phyloP scores from a whole-genome alignment of 2,113 vertebrate genomes.

The Chionis minor region DNA sequence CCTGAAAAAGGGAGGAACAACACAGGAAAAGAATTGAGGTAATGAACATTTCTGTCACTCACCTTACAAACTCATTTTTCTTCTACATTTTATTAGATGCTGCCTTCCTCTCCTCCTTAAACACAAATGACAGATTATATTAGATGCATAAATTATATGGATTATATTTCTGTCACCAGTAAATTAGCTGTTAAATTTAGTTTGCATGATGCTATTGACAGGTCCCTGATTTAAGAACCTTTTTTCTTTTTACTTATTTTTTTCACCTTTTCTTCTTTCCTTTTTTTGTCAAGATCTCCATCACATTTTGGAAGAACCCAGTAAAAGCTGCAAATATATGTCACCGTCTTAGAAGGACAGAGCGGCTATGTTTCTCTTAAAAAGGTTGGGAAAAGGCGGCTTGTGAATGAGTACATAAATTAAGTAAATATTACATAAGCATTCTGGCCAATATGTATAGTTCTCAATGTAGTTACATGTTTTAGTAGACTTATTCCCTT shows the following conservation, averaged over 20 bases:
- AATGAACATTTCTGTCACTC: slow-evolving; percentile 61
- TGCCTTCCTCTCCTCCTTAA: slow-evolving; percentile 46
- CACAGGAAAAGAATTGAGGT: slow-evolving; percentile 1
- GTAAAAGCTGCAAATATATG: neutral
- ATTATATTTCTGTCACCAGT: slow-evolving; percentile 58
- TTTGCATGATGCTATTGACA: slow-evolving; percentile 41
- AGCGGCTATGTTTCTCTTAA: neutral
- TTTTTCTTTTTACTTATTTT: neutral
- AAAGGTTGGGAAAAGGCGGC: neutral
- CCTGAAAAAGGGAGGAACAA: slow-evolving; percentile 4
- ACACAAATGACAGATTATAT: slow-evolving; percentile 61
- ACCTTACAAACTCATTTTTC: slow-evolving; percentile 35
- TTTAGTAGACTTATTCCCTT: neutral
- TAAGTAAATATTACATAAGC: neutral
- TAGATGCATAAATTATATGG: slow-evolving; percentile 60
- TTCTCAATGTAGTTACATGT: neutral
- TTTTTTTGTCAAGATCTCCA: neutral
- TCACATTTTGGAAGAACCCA: neutral
- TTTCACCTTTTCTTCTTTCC: neutral
- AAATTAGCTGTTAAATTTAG: slow-evolving; percentile 66
- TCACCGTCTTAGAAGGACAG: neutral
- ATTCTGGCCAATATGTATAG: neutral
- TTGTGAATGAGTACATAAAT: neutral
- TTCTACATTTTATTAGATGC: slow-evolving; percentile 39
- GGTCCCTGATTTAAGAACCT: neutral